These are phyloP conservation scores for Kryphioiulus occultus DNA, from an alignment of 2,888 invertebrate genomes.

Conservation along the genomic window DNA sequence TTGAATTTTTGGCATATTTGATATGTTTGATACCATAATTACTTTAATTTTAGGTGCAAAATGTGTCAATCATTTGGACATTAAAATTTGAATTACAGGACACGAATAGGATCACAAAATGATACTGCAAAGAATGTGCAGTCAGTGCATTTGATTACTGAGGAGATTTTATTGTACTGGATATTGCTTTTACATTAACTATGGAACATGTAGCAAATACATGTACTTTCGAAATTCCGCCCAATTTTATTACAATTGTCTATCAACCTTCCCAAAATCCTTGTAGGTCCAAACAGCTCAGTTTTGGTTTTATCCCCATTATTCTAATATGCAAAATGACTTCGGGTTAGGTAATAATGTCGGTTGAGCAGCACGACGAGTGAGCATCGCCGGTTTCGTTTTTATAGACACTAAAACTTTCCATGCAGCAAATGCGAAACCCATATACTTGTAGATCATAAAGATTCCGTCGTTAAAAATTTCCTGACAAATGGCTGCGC, in stretches of 20 bases:
- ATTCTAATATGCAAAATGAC: not conserved
- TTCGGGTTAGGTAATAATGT: not conserved
- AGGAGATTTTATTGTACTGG: too few species aligned
- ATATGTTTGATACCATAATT: too few species aligned
- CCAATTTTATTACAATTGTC: not conserved
- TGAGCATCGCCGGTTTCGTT: not conserved
- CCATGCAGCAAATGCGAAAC: slow-evolving; percentile 6
- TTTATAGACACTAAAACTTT: slow-evolving; percentile 23
- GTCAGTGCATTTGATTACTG: too few species aligned
- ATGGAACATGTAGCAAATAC: not conserved
- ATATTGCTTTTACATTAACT: not conserved
- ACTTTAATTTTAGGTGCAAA: too few species aligned
- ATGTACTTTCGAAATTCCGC: not conserved
- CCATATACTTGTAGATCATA: not conserved
- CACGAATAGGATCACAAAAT: too few species aligned
- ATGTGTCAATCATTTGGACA: too few species aligned
- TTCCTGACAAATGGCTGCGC: slow-evolving; percentile 1
- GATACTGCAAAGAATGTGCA: too few species aligned
- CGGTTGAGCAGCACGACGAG: slow-evolving; percentile 11
- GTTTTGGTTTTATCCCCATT: not conserved
- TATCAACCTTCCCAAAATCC: not conserved
- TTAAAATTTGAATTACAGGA: too few species aligned
- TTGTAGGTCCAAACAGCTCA: not conserved
- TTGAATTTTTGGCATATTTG: too few species aligned
- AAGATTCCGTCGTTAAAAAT: slow-evolving; percentile 23